Conservation (phyloP, 2,113 vertebrate genomes). For the Corapipo altera region DNA sequence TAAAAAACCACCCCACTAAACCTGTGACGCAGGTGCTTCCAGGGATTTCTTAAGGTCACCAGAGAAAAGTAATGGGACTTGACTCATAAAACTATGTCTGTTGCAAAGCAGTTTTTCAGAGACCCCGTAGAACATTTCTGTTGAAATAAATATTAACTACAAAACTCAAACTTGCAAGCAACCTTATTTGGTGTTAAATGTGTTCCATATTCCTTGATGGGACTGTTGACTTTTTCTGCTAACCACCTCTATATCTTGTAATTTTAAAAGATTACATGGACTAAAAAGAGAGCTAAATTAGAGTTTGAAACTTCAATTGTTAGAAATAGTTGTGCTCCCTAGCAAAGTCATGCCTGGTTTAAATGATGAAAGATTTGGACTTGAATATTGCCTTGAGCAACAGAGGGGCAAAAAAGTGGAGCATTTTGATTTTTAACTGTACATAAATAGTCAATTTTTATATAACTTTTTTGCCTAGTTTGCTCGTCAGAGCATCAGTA, state of each 20-base stretch:
- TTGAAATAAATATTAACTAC: neutral
- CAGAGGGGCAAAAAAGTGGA: neutral
- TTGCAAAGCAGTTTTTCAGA: neutral
- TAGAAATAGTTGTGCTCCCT: neutral
- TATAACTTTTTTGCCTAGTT: neutral
- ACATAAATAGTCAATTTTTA: neutral
- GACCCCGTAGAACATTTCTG: neutral
- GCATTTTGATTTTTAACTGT: neutral
- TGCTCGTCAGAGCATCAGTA: neutral
- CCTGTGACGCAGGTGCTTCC: accelerated
- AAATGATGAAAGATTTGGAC: neutral
- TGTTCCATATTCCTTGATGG: neutral
- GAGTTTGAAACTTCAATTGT: neutral
- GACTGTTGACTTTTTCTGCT: neutral
- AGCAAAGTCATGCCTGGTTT: neutral
- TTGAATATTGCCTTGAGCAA: neutral
- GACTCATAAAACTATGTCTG: neutral
- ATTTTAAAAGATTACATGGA: neutral
- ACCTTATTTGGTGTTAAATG: neutral
- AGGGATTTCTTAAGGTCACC: neutral
- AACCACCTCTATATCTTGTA: neutral
- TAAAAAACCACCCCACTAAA: neutral
- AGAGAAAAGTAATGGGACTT: neutral
- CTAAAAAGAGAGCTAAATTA: neutral
- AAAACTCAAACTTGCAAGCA: neutral